Percentiles rank a stretch among this genome's conserved stretches.
phyloP scores from a whole-genome alignment of 2,888 invertebrate genomes.

The Trypoxylon attenuatum region DNA sequence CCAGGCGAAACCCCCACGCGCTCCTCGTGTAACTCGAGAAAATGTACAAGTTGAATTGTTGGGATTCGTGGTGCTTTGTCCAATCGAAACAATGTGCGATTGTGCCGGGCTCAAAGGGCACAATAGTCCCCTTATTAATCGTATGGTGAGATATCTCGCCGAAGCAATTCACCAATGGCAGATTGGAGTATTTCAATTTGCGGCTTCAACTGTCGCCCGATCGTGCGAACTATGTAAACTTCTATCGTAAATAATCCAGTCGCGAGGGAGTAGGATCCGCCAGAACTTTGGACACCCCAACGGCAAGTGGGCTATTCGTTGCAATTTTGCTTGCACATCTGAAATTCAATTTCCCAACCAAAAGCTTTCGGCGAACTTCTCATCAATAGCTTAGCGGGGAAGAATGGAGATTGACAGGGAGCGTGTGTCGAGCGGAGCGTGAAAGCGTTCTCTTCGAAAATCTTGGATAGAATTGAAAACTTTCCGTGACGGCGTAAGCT shows the following conservation, averaged over 20 bases:
- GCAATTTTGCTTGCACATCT: slow-evolving; percentile 36
- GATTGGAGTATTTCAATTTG: neutral
- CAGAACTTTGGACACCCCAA: slow-evolving; percentile 11
- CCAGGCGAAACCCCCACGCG: no score
- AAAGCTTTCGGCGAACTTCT: slow-evolving; percentile 23
- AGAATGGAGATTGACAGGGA: slow-evolving; percentile 51
- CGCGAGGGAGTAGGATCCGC: neutral
- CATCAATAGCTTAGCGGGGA: slow-evolving; percentile 31
- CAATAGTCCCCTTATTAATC: no score
- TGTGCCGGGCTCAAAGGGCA: no score
- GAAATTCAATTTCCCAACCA: slow-evolving; percentile 37
- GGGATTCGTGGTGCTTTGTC: no score
- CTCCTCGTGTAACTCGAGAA: no score
- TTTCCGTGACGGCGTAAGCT: slow-evolving; percentile 59
- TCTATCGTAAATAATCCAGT: slow-evolving; percentile 2
- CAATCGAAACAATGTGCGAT: no score
- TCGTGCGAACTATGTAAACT: neutral
- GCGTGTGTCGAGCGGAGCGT: slow-evolving; percentile 11
- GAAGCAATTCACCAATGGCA: neutral
- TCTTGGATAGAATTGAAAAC: slow-evolving; percentile 39
- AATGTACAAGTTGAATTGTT: no score
- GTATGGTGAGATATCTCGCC: no score
- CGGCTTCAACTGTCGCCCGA: neutral
- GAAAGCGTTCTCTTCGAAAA: slow-evolving; percentile 30
- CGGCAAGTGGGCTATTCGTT: slow-evolving; percentile 19